A percentile compares a stretch with the other conserved stretches of the same genome.
phyloP scores from a whole-genome alignment of 2,888 invertebrate genomes.

The Hoplodrina ambigua region DNA sequence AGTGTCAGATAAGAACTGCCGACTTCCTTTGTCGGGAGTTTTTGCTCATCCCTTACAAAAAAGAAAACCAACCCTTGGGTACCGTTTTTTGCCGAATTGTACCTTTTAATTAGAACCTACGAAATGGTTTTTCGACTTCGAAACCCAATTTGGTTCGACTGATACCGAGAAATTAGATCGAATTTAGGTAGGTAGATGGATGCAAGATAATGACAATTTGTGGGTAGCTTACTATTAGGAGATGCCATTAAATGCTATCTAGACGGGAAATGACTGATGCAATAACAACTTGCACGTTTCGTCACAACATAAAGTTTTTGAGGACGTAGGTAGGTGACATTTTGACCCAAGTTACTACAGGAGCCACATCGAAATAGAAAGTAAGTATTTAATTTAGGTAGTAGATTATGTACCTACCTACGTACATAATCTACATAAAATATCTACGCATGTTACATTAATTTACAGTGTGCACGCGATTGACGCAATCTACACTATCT shows the following conservation, averaged over 20 bases:
- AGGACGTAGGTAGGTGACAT: not conserved
- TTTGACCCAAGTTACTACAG: not conserved
- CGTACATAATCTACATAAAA: constrained; percentile 1
- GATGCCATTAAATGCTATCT: constrained; percentile 1
- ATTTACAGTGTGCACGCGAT: constrained; percentile 19
- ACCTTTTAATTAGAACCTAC: constrained; percentile 86
- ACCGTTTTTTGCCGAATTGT: constrained; percentile 81
- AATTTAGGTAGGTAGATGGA: constrained; percentile 24
- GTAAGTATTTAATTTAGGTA: constrained; percentile 5
- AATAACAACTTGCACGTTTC: constrained; percentile 3
- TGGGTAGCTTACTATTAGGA: constrained; percentile 24
- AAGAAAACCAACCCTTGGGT: constrained; percentile 81
- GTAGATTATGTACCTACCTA: too few relatives aligned
- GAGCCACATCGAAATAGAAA: not conserved
- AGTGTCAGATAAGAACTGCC: constrained; percentile 77
- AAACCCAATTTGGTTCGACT: constrained; percentile 53
- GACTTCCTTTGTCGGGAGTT: constrained; percentile 85
- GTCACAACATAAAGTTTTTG: not conserved
- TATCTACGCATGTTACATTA: constrained; percentile 17
- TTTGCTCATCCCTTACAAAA: constrained; percentile 80
- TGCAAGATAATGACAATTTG: constrained; percentile 35
- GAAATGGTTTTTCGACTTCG: constrained; percentile 64
- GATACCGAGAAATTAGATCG: constrained; percentile 61
- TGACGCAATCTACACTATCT: constrained; percentile 19
- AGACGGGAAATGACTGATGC: not conserved